phyloP scores from a whole-genome alignment of 2,113 vertebrate genomes.

The Bubalus kerabau region DNA sequence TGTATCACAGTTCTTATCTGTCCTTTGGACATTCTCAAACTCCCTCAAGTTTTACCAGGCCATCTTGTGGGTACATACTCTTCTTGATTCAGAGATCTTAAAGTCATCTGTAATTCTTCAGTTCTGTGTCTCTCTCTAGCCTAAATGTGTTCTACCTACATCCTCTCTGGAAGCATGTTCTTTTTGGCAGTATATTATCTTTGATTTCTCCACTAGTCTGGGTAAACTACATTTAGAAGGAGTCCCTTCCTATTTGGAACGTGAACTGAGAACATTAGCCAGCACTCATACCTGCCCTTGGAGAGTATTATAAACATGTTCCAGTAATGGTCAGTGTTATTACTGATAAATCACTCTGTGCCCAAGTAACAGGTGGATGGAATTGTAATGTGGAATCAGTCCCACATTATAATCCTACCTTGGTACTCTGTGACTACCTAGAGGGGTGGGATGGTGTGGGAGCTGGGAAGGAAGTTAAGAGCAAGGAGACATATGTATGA shows the following conservation, averaged over 20 bases:
- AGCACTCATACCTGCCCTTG: background rate
- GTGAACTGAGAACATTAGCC: background rate
- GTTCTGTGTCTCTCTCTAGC: background rate
- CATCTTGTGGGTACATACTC: background rate
- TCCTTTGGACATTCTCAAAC: background rate
- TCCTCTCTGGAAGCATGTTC: background rate
- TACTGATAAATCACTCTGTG: background rate
- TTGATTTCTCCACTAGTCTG: background rate
- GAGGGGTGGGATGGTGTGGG: too few relatives aligned
- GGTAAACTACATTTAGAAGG: background rate
- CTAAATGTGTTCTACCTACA: background rate
- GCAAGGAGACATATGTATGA: too few relatives aligned
- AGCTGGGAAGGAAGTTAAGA: too few relatives aligned
- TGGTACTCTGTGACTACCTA: background rate
- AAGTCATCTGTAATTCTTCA: background rate
- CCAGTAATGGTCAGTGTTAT: background rate
- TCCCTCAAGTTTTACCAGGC: background rate
- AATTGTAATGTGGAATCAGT: too few relatives aligned
- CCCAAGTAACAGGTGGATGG: background rate
- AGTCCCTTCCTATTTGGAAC: background rate
- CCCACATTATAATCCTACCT: background rate
- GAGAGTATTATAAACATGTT: background rate
- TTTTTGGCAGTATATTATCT: background rate
- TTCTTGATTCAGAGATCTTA: background rate
- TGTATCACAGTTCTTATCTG: background rate